Percentiles rank a stretch among this genome's conserved stretches.
phyloP scores from a whole-genome alignment of 1,140 invertebrate genomes.

The Papilio machaon region DNA sequence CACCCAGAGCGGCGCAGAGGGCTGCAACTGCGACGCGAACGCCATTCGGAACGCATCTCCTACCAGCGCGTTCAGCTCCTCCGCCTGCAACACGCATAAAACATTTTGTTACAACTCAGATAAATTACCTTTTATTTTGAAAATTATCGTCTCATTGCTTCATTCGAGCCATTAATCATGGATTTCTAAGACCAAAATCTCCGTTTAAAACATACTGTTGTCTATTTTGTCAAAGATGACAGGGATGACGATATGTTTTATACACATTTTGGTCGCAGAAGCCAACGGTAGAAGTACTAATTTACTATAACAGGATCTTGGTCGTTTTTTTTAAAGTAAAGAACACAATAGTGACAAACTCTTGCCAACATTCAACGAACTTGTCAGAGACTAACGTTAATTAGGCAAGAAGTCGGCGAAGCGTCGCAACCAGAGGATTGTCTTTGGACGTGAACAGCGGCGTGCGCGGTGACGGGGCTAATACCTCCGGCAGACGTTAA shows the following conservation, averaged over 20 bases:
- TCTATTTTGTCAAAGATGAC: no score
- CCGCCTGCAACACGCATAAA: conserved; percentile 85
- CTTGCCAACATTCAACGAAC: neutral
- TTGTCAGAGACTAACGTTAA: neutral
- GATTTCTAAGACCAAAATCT: no score
- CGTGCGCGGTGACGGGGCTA: neutral
- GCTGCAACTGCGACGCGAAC: conserved; percentile 92
- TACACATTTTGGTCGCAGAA: no score
- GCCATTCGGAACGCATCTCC: conserved; percentile 96
- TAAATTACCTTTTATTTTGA: neutral
- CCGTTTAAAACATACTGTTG: no score
- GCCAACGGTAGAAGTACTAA: no score
- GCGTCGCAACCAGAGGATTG: neutral
- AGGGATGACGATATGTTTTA: no score
- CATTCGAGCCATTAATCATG: no score
- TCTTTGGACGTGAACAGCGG: neutral
- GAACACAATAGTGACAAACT: neutral
- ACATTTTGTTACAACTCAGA: neutral
- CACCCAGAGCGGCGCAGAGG: conserved; percentile 83
- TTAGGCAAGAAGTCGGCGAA: neutral
- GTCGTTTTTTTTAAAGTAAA: neutral
- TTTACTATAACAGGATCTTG: no score
- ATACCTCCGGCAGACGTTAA: conserved; percentile 8
- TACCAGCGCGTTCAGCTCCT: conserved; percentile 93
- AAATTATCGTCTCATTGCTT: no score